These are phyloP conservation scores for Barypeithes pellucidus DNA, from an alignment of 2,888 invertebrate species.

Conservation along the genomic window DNA sequence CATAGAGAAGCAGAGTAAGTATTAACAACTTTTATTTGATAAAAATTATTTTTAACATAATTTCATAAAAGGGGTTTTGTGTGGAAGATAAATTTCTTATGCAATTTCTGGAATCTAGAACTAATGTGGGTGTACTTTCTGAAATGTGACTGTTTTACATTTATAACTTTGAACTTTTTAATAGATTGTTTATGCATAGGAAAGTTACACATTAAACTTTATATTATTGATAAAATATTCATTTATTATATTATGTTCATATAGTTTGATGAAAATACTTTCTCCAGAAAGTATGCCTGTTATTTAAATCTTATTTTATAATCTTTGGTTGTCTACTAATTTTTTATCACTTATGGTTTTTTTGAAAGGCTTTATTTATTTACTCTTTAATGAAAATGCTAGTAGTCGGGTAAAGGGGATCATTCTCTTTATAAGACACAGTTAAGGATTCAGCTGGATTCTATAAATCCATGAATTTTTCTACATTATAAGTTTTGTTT, in stretches of 20 bases:
- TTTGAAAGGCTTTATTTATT: too few species aligned
- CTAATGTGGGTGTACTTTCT: too few species aligned
- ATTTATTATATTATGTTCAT: background rate
- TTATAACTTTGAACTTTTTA: background rate
- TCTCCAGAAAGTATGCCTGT: background rate
- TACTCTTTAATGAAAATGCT: too few species aligned
- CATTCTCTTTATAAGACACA: too few species aligned
- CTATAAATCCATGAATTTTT: too few species aligned
- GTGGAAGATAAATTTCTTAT: too few species aligned
- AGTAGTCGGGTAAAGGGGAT: too few species aligned
- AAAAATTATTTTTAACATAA: too few species aligned
- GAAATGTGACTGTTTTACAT: background rate
- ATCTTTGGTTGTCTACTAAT: background rate
- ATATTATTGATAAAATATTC: background rate
- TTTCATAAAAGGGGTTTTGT: too few species aligned
- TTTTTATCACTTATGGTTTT: background rate
- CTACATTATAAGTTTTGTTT: too few species aligned
- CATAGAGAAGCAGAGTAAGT: conserved; percentile 92
- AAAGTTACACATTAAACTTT: background rate
- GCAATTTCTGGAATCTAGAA: too few species aligned
- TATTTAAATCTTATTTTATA: background rate
- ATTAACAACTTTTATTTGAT: background rate
- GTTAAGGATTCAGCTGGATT: too few species aligned
- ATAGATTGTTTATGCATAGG: background rate
- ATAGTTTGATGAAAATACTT: background rate